Evolutionary conservation across 2,888 invertebrate species (phyloP), one percentile per base, ranked within the genome.

Genomic region (Pseudoips prasinana): DNA sequence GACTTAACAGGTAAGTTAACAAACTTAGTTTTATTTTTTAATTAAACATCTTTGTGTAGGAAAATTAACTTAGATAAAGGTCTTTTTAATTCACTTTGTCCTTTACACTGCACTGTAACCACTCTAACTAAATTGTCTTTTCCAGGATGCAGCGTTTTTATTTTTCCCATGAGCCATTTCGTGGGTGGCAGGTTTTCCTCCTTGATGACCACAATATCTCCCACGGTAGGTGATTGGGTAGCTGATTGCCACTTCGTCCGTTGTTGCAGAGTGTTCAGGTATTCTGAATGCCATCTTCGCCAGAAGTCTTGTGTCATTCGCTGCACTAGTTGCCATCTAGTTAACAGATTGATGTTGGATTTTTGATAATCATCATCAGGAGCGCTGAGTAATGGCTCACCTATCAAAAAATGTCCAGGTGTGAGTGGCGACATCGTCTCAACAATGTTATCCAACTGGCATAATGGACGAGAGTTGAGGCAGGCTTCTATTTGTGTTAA

Each of bases 221-320:
- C 54, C 10, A 49, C 32, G 1, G 7, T 18, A 20, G 46, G 47
- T n/a, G 36, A 22, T 9, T 40, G 29, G 6, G 39, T 22, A 6
- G 9, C 1, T 3, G 14, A 23, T 39, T 51, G 47, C 58, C 54
- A 56, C 27, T 56, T 60, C 20, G 36, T 25, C 7, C 55, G 32
- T 39, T 52, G 51, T 17, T 56, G 47, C 8, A 53, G 24, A 0
- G 46, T 50, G 10, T 48, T 37, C 0, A 62, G 34, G 30, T 61
- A 59, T 20, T 60, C 58, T 8, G 39, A 26, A 7, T 35, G 34
- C 60, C 60, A 61, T 34, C 38, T 36, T 5, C 22, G 35, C 57
- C 57, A 57, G 25, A 63, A 58, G 24, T 54, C 42, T 36, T 58
- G 52, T 2, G 44, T 46, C 46, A 50, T 48, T 22, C 34, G 45